Conservation (phyloP, 2,113 vertebrate species). For the Phyllostomus discolor region DNA sequence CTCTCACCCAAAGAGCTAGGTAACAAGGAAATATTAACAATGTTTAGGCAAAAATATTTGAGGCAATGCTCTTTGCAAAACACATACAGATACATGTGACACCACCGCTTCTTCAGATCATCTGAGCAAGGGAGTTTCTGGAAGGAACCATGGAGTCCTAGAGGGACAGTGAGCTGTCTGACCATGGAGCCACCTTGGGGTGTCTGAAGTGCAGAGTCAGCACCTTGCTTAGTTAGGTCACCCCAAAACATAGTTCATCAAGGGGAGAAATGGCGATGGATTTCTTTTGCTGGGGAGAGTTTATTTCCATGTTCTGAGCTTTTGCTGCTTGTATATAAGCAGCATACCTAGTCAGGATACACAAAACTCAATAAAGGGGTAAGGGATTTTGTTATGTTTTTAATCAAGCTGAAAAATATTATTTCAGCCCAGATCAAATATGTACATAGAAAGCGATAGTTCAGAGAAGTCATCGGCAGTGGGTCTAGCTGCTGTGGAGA, state of each 20-base stretch:
- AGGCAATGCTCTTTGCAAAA: neutral
- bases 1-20: neutral
- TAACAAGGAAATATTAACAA: neutral
- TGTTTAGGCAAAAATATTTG: neutral
- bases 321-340: neutral
- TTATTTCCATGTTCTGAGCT: neutral
- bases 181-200: neutral
- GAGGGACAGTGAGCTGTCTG: neutral
- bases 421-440: neutral
- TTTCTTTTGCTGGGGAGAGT: neutral
- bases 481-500: neutral
- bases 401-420: neutral
- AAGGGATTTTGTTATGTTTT: neutral
- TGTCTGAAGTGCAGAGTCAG: neutral
- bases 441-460: neutral
- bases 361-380: neutral
- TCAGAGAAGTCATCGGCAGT: neutral
- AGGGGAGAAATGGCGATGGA: neutral
- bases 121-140: neutral
- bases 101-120: slow-evolving; percentile 8
- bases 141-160: neutral
- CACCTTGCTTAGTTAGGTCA: neutral
- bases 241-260: neutral
- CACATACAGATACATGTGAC: neutral
- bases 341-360: neutral